phyloP scores from a whole-genome alignment of 2,113 vertebrate genomes.

The Thinocorus orbignyianus region DNA sequence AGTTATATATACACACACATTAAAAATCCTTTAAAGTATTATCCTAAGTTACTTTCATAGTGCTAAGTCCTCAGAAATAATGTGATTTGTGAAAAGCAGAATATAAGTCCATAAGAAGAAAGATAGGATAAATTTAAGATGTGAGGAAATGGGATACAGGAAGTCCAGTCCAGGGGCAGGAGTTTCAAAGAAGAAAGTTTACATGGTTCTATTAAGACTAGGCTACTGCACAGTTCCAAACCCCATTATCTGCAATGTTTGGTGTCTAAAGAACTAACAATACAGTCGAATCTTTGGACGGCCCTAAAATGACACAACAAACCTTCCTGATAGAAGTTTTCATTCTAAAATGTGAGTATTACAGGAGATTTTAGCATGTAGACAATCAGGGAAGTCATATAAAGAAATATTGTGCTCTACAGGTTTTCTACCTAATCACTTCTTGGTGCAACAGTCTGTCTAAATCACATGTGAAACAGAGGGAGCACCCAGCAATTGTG shows the following conservation, averaged over 20 bases:
- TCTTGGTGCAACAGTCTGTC: background rate
- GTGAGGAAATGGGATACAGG: background rate
- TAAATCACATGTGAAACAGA: background rate
- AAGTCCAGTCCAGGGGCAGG: background rate
- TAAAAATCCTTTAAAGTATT: background rate
- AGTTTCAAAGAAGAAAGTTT: background rate
- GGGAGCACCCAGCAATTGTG: background rate
- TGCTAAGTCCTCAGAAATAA: background rate
- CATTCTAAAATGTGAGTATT: background rate
- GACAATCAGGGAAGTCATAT: background rate
- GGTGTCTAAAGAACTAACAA: background rate
- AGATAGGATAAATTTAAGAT: background rate
- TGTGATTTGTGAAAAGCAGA: background rate
- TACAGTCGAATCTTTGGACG: background rate
- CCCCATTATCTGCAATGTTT: background rate
- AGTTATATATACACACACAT: background rate
- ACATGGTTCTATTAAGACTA: background rate
- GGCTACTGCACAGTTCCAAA: background rate
- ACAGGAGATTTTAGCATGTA: background rate
- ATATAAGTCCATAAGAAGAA: background rate
- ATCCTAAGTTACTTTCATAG: background rate
- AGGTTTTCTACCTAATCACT: background rate
- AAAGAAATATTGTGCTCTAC: background rate
- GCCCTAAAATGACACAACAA: background rate
- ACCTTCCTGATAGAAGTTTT: background rate